Base-by-base conservation (phyloP, 2,113 vertebrate species). In the Colistium nudipinnis region DNA sequence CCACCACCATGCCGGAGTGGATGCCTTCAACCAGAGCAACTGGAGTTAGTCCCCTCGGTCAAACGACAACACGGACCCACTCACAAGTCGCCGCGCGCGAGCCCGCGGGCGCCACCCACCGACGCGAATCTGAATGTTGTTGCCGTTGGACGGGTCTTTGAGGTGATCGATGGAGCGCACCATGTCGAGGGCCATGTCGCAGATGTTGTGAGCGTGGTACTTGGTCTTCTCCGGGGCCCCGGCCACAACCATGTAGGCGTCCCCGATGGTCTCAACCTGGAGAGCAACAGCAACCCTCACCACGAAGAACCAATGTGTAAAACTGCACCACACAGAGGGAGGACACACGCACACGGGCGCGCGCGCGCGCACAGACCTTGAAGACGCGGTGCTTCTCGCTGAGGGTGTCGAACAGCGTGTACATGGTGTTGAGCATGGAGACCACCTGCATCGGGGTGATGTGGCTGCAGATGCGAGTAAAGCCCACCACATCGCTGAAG, bases 151-250 rank as follows among this genome's bases (percentile, higher is more conserved):
- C 0, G 90, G 90, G 55, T 93, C 92, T 74, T 93, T 93, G 12
- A 93, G 87, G 78, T 93, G 91, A 65, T 93, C 91, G 7, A 91
- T 93, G 64, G 91, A 93, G 53, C 86, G 88, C 24, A 93, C 88
- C 92, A 92, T 92, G 51, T 93, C 92, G 63, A 93, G 74, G n/a
- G 90, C 91, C 90, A 93, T 92, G 89, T 93, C 92, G 65, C 91
- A 93, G 65, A 93, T 93, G 76, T 93, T 92, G 52, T 94, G 92
- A n/a, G 91, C 89, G 0, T 93, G 92, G 70, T 87, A 92, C 68
- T 90, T 92, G 11, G 91, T 93, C 78, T 92, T 94, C 74, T 93
- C 93, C 4, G 92, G 92, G 27, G 91, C 84, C 5, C 92, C 91
- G 1, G 91, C 89, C 9, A 91, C 92, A 35, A 93, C 92, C 74